Evolutionary conservation across 2,888 invertebrate genomes (phyloP).

Genomic region (Ferdinandea cuprea): DNA sequence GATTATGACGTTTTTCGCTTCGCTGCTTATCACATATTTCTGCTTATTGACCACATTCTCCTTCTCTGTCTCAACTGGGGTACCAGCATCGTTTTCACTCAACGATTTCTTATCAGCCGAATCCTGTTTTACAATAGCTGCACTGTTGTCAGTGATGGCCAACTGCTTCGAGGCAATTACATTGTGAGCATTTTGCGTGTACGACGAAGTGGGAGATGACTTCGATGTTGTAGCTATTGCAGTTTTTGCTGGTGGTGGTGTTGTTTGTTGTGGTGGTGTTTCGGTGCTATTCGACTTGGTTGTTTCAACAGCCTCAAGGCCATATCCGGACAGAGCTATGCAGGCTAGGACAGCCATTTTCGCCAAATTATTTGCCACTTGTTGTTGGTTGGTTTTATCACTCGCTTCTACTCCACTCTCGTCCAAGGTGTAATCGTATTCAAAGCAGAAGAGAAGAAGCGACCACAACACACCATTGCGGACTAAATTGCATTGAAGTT

Average conservation of each 20-base stretch:
- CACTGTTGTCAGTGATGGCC: slow-evolving; percentile 77
- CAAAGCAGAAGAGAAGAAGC: slow-evolving; percentile 93
- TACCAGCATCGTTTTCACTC: slow-evolving; percentile 76
- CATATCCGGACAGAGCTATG: slow-evolving; percentile 91
- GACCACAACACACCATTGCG: slow-evolving; percentile 96
- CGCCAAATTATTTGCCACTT: slow-evolving; percentile 96
- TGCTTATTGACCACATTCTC: slow-evolving; percentile 76
- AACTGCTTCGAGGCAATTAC: slow-evolving; percentile 80
- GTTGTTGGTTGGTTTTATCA: slow-evolving; percentile 94
- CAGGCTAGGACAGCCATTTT: slow-evolving; percentile 93
- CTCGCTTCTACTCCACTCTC: slow-evolving; percentile 96
- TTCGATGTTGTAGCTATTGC: slow-evolving; percentile 66
- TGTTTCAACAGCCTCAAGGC: slow-evolving; percentile 76
- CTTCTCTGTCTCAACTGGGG: slow-evolving; percentile 78
- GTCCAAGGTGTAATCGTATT: slow-evolving; percentile 98
- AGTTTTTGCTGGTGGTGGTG: slow-evolving; percentile 57
- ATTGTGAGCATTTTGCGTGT: slow-evolving; percentile 83
- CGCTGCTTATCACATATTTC: slow-evolving; percentile 79
- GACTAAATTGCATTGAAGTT: slow-evolving; percentile 91
- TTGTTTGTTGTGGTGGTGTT: slow-evolving; percentile 67
- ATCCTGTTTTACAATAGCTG: slow-evolving; percentile 77
- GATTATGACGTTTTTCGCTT: slow-evolving; percentile 85
- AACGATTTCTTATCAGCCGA: slow-evolving; percentile 78
- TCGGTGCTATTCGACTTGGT: slow-evolving; percentile 69
- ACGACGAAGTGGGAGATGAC: slow-evolving; percentile 78